Evolutionary conservation across 2,888 invertebrate species (phyloP).

Genomic region (Drosophila histrio): DNA sequence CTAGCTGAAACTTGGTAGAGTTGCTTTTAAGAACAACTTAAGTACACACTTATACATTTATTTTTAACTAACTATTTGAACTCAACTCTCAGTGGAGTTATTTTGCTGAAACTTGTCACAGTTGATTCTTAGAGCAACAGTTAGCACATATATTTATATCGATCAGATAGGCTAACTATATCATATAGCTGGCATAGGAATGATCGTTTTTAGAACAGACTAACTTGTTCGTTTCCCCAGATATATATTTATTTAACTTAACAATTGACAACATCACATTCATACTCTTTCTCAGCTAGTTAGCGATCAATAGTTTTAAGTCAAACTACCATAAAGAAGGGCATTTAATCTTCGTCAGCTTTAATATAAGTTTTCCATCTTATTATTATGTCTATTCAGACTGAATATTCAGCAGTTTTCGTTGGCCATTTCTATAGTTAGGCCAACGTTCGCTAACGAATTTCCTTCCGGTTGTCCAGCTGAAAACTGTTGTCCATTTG

Average conservation of each 20-base stretch:
- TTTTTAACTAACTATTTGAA: background rate
- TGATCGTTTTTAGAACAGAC: no score
- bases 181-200: background rate
- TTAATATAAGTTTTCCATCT: background rate
- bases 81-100: background rate
- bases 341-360: background rate
- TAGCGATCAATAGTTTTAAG: background rate
- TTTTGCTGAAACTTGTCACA: background rate
- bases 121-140: background rate
- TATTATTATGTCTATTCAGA: conserved; percentile 8
- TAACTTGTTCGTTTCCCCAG: background rate
- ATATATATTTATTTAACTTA: background rate
- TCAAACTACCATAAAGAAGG: background rate
- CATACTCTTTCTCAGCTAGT: background rate
- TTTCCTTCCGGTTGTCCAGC: conserved; percentile 55
- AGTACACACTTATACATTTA: background rate
- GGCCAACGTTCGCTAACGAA: conserved; percentile 48
- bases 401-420: conserved; percentile 23
- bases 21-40: background rate
- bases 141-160: background rate
- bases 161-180: background rate
- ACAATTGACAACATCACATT: background rate
- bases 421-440: conserved; percentile 17
- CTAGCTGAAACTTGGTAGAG: background rate
- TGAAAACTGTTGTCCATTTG: conserved; percentile 60